Evolutionary conservation across 2,113 vertebrate genomes (phyloP).

Genomic region (Pongo abelii): DNA sequence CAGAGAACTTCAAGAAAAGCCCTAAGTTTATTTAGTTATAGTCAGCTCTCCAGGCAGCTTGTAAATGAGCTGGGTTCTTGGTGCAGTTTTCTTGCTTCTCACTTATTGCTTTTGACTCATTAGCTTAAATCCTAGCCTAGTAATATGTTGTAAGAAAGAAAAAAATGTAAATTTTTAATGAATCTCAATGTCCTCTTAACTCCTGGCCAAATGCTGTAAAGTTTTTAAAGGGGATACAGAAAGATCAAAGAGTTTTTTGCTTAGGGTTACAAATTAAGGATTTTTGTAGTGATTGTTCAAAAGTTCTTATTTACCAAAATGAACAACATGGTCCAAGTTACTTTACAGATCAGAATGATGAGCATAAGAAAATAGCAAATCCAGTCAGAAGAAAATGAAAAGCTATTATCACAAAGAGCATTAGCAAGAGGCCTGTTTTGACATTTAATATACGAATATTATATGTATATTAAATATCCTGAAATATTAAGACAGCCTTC

Average conservation of each 20-base stretch:
- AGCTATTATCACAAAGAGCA: too few relatives aligned
- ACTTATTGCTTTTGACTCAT: background rate
- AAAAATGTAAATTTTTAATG: background rate
- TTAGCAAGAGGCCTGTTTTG: background rate
- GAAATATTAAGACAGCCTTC: background rate
- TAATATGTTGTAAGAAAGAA: background rate
- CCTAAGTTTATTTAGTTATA: background rate
- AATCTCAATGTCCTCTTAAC: background rate
- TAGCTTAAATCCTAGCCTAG: background rate
- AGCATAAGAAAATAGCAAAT: background rate
- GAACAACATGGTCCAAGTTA: background rate
- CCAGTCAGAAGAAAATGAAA: background rate
- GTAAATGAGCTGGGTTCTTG: background rate
- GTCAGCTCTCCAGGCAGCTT: fast-evolving
- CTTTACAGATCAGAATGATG: fast-evolving
- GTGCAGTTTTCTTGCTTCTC: background rate
- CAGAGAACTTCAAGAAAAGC: background rate
- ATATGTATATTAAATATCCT: background rate
- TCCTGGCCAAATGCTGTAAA: background rate
- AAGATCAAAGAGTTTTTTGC: background rate
- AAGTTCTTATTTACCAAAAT: background rate
- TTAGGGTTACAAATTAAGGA: background rate
- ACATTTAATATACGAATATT: background rate
- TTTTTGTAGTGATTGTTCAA: background rate
- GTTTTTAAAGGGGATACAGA: background rate